Base-by-base conservation (phyloP, 2,888 invertebrate species). In the Leptura quadrifasciata region DNA sequence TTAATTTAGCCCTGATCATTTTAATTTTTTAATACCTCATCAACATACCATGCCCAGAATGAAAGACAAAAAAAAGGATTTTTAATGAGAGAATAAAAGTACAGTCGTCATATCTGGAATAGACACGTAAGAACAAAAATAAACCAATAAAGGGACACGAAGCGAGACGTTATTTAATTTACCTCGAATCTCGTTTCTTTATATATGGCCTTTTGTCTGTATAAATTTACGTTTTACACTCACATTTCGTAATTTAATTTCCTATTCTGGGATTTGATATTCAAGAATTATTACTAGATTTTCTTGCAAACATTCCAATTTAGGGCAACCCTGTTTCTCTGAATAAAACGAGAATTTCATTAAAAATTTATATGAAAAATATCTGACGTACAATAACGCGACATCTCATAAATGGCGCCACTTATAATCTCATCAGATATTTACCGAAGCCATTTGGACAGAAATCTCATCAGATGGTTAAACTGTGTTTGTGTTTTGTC, bases 161-260 rank as follows among this genome's bases (percentile, higher is more conserved):
- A 18, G 18, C 31, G 17, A 63, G 61, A 17, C 61, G 61, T 10
- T 63, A 35, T 63, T 63, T 63, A 63, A 21, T 21, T 63, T n/a
- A 63, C 39, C 3, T 39, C 39, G 31, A 63, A 63, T 35, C 35
- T 63, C 61, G 35, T 31, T 63, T 63, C 31, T 31, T 31, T 35
- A 35, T 63, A 27, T 63, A 35, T 35, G 35, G 10, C 21, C 35
- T 63, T 35, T 63, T 63, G 61, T 15, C 21, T 58, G 35, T 17
- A 18, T 17, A 35, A 63, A 17, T 17, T 31, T 63, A 63, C 4
- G 35, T 18, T 35, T 18, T 63, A 10, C 35, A 31, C 61, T 17
- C 6, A 61, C 18, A 35, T 31, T 63, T 63, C 61, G 9, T 35
- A 63, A 35, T 35, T 63, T 63, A 55, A 69, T 69, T 57, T 57